Conservation (phyloP, 2,113 vertebrate species). For the Oxygymnocypris stewartii region DNA sequence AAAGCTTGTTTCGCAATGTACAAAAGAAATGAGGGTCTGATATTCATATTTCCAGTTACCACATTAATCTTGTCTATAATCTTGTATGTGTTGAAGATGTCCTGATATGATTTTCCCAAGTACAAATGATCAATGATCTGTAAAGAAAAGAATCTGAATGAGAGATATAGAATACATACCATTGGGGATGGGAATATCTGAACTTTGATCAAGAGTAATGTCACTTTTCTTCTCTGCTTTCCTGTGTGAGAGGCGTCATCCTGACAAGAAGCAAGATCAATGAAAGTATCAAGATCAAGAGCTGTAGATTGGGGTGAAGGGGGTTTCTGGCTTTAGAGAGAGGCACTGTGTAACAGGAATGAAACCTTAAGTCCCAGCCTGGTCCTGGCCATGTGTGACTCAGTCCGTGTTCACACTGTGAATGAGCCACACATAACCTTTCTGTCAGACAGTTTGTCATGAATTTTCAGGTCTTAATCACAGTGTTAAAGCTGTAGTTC, state of each 20-base stretch:
- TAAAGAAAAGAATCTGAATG: background rate
- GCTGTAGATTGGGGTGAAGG: slow-evolving; percentile 20
- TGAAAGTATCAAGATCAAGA: slow-evolving; percentile 23
- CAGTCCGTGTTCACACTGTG: slow-evolving; percentile 12
- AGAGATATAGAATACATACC: background rate
- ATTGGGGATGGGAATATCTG: background rate
- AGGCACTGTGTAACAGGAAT: slow-evolving; percentile 15
- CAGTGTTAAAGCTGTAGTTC: background rate
- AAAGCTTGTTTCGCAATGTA: no score
- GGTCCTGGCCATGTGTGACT: background rate
- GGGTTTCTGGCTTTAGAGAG: background rate
- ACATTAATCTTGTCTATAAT: background rate
- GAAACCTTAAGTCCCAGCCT: background rate
- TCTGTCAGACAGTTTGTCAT: background rate
- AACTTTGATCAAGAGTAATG: slow-evolving; percentile 4
- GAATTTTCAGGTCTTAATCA: background rate
- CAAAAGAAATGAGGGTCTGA: background rate
- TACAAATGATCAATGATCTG: background rate
- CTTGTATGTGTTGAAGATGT: background rate
- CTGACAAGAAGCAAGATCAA: slow-evolving; percentile 21
- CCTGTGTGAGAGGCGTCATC: background rate
- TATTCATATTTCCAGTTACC: background rate
- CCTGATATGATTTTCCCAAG: background rate
- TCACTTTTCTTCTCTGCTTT: background rate
- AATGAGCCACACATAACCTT: background rate